A percentile compares a stretch with the other conserved stretches of the same genome.
phyloP scores from a whole-genome alignment of 2,888 invertebrate genomes.

The Galerucella pusilla region DNA sequence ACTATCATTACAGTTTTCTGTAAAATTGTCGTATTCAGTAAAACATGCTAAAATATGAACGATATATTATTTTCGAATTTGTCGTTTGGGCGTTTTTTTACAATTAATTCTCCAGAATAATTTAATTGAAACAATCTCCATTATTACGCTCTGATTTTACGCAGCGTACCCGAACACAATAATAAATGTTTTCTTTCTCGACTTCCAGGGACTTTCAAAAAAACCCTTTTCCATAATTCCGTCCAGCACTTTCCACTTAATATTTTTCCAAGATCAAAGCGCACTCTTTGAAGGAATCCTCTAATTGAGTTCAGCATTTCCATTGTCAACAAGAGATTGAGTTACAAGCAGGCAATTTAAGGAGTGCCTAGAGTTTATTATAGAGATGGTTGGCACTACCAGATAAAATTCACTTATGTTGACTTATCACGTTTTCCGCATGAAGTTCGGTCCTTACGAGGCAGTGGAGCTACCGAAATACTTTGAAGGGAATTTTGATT shows the following conservation, averaged over 20 bases:
- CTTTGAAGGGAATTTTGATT: background rate
- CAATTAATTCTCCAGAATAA: background rate
- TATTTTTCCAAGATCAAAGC: constrained; percentile 43
- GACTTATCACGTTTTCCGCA: constrained; percentile 60
- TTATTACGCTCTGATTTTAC: background rate
- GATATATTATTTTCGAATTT: too few relatives aligned
- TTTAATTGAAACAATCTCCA: background rate
- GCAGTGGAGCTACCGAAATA: constrained; percentile 18
- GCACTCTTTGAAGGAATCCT: constrained; percentile 41
- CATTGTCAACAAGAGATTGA: constrained; percentile 52
- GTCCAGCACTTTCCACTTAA: constrained; percentile 36
- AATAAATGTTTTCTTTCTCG: constrained; percentile 15
- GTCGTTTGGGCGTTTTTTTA: too few relatives aligned
- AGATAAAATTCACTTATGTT: constrained; percentile 59
- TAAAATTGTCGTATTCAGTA: too few relatives aligned
- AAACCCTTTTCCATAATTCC: constrained; percentile 29
- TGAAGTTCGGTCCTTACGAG: constrained; percentile 52
- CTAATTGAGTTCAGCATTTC: constrained; percentile 53
- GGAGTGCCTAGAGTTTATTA: constrained; percentile 52
- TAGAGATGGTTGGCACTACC: constrained; percentile 52
- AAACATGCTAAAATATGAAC: too few relatives aligned
- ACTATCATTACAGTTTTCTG: too few relatives aligned
- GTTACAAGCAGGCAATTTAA: constrained; percentile 52
- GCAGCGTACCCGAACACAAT: background rate
- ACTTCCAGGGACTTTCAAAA: constrained; percentile 5